Evolutionary conservation across 2,113 vertebrate species (phyloP).

Genomic region (Laticauda colubrina): DNA sequence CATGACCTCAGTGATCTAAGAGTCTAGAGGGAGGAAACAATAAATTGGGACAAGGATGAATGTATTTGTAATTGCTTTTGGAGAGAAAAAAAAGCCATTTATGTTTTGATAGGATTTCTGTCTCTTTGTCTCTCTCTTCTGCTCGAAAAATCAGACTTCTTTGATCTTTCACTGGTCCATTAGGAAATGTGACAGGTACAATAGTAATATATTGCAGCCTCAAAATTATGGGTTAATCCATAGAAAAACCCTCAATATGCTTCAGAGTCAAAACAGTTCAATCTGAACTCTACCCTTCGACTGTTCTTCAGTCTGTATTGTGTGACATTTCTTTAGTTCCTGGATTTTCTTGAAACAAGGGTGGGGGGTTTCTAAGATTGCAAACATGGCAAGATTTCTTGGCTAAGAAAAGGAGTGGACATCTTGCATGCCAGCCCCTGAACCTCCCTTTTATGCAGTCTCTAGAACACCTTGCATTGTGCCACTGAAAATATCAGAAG

Average conservation of each 20-base stretch:
- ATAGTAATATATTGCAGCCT: rapidly evolving
- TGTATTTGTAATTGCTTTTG: slow-evolving; percentile 40
- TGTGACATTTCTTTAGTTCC: neutral
- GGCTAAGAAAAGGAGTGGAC: neutral
- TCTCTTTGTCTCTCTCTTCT: neutral
- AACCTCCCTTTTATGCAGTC: neutral
- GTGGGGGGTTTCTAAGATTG: neutral
- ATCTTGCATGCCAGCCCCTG: neutral
- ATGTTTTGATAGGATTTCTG: neutral
- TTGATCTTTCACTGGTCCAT: neutral
- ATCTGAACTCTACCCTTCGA: neutral
- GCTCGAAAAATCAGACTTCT: neutral
- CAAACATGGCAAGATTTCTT: neutral
- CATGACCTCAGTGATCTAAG: neutral
- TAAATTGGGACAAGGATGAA: slow-evolving; percentile 42
- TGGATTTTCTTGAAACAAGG: neutral
- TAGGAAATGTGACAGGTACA: rapidly evolving
- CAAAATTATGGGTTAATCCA: rapidly evolving
- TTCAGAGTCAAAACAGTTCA: neutral
- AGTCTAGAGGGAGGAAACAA: neutral
- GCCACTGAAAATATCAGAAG: neutral
- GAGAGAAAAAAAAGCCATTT: neutral
- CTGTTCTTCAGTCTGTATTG: neutral
- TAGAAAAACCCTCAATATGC: neutral
- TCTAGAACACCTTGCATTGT: neutral